Percentiles rank a stretch among this genome's conserved stretches.
Evolutionary conservation across 2,113 vertebrate genomes (phyloP).

Genomic region (Columba livia): DNA sequence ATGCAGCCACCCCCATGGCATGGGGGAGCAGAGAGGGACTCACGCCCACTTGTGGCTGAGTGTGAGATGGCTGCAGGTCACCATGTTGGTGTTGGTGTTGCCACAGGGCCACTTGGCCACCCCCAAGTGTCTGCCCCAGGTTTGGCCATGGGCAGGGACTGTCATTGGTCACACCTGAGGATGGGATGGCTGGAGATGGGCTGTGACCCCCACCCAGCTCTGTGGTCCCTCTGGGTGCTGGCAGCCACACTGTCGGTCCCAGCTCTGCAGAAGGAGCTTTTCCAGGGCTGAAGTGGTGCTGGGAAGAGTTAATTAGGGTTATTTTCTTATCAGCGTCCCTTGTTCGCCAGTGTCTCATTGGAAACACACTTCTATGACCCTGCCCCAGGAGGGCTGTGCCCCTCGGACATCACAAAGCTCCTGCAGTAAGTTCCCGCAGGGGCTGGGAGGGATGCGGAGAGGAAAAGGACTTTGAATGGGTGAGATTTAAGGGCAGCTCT

Average conservation of each 20-base stretch:
- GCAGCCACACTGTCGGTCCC: background rate
- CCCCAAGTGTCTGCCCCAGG: background rate
- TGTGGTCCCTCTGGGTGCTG: background rate
- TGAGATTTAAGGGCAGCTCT: background rate
- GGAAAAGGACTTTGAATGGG: background rate
- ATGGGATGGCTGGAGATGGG: background rate
- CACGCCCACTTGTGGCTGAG: too few relatives aligned
- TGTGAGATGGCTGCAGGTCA: fast-evolving
- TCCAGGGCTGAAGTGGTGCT: background rate
- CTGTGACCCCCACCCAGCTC: background rate
- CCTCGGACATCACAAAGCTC: background rate
- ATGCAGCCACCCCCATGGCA: background rate
- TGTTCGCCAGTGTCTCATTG: background rate
- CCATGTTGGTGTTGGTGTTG: fast-evolving
- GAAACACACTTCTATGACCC: background rate
- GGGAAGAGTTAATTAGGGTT: background rate
- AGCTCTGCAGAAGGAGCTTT: background rate
- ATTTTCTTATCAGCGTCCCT: background rate
- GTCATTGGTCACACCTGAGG: background rate
- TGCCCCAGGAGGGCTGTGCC: background rate
- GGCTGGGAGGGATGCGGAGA: background rate
- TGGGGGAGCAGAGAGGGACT: background rate
- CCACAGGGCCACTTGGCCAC: background rate
- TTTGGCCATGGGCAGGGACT: background rate
- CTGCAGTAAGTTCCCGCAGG: background rate